Base-by-base conservation (phyloP, 1,140 invertebrate species). In the Trissolcus basalis region DNA sequence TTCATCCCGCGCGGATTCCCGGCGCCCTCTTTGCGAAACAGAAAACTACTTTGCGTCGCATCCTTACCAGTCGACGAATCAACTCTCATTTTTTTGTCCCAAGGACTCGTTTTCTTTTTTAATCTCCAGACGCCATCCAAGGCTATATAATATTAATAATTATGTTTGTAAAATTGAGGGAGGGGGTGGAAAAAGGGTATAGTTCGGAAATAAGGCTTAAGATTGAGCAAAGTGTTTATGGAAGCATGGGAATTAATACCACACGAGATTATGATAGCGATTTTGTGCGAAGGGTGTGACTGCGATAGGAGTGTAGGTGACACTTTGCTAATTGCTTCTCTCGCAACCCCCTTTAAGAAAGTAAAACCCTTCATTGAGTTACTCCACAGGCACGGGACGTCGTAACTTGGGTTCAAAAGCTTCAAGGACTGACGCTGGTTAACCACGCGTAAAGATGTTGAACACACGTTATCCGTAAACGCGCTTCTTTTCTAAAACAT, bases 301-400 rank as follows among this genome's bases (percentile, higher is more conserved):
- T 72, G 60, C 48, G 74, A 76, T 81, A 56, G 63, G 84, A 82
- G 79, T 84, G 84, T 78, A 75, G 71, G 71, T 84, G 84, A 85
- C 84, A 85, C 82, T 83, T 85, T 80, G 80, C 80, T 85, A 85
- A 85, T 85, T 85, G 80, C 81, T 79, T 81, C 43, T 79, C 1
- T 9, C 47, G 65, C 64, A 78, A 81, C 70, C 63, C 79, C 72
- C 82, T 80, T 75, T 81, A 83, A 83, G 82, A 82, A 83, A 81
- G 61, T 74, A 79, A 27, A 27, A 77, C 78, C 82, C 80, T 80
- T 81, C 72, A 61, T 60, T 56, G 48, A 48, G 54, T 50, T 47
- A 71, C 74, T 50, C 55, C 49, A 35, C 41, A 39, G 36, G 48
- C 69, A 55, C 41, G 44, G 61, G 49, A 55, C 50, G 70, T 63